phyloP scores from a whole-genome alignment of 2,797 vertebrate genomes.

The Ambastaia sidthimunki region DNA sequence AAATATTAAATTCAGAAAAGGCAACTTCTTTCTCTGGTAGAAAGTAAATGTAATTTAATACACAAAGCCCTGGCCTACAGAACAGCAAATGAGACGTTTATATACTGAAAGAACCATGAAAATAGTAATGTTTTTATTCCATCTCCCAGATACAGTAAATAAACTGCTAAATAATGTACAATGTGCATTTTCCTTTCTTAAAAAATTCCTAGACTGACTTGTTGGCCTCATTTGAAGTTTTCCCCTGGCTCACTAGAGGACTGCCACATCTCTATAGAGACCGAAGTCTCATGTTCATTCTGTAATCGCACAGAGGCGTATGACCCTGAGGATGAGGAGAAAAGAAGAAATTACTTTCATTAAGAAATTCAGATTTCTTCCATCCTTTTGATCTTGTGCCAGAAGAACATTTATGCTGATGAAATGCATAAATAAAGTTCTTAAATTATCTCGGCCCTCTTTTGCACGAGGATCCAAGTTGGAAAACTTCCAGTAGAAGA shows the following conservation, averaged over 20 bases:
- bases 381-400: slow-evolving; percentile 83
- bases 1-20: not conserved
- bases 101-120: slow-evolving; percentile 14
- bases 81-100: slow-evolving; percentile 30
- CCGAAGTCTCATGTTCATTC: slow-evolving; percentile 73
- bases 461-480: slow-evolving; percentile 74
- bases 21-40: not conserved
- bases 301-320: slow-evolving; percentile 79
- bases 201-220: slow-evolving; percentile 78
- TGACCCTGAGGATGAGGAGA: slow-evolving; percentile 84
- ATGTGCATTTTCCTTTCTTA: slow-evolving; percentile 53
- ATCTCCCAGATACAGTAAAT: slow-evolving; percentile 46
- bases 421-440: slow-evolving; percentile 86
- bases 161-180: slow-evolving; percentile 50
- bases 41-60: slow-evolving; percentile 3
- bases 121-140: slow-evolving; percentile 8
- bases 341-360: slow-evolving; percentile 86
- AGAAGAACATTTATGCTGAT: slow-evolving; percentile 87
- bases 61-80: slow-evolving; percentile 8
- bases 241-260: slow-evolving; percentile 63
- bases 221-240: slow-evolving; percentile 67
- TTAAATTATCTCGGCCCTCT: slow-evolving; percentile 79
- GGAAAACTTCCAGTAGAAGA: slow-evolving; percentile 81
- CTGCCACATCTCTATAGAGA: slow-evolving; percentile 72
- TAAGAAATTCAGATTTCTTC: slow-evolving; percentile 82